A percentile compares a stretch with the other conserved stretches of the same genome.
Evolutionary conservation across 2,888 invertebrate species (phyloP).

Genomic region (Zhuqinia jingwanae): DNA sequence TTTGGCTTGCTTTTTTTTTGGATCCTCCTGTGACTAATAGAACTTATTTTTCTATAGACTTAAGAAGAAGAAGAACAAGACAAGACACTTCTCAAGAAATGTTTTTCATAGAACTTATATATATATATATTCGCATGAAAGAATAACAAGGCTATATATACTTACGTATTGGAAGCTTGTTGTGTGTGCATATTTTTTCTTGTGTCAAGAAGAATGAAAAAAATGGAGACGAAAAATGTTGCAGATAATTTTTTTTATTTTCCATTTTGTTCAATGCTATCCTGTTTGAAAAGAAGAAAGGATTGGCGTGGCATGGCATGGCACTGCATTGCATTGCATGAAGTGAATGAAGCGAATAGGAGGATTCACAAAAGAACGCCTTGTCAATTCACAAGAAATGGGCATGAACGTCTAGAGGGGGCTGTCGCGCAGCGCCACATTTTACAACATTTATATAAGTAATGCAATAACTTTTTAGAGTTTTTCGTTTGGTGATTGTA

Average conservation of each 20-base stretch:
- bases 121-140: conserved; percentile 20
- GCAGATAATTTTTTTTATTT: conserved; percentile 16
- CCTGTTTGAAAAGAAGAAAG: conserved; percentile 27
- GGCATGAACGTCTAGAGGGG: conserved; percentile 38
- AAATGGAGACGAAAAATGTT: conserved; percentile 33
- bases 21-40: conserved; percentile 40
- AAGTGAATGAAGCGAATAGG: conserved; percentile 56
- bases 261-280: conserved; percentile 1
- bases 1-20: no score
- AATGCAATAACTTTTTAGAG: no score
- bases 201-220: background rate
- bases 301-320: conserved; percentile 37
- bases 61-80: no score
- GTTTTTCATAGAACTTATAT: conserved; percentile 2
- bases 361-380: conserved; percentile 57
- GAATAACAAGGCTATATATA: no score
- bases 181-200: no score
- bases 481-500: no score
- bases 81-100: background rate
- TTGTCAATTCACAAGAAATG: conserved; percentile 57
- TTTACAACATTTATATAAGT: conserved; percentile 1
- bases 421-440: conserved; percentile 33
- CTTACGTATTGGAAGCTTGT: no score
- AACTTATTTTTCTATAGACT: no score
- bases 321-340: no score